These are phyloP conservation scores for Phrynosoma platyrhinos DNA, from an alignment of 2,113 vertebrate species.

Conservation along the genomic window DNA sequence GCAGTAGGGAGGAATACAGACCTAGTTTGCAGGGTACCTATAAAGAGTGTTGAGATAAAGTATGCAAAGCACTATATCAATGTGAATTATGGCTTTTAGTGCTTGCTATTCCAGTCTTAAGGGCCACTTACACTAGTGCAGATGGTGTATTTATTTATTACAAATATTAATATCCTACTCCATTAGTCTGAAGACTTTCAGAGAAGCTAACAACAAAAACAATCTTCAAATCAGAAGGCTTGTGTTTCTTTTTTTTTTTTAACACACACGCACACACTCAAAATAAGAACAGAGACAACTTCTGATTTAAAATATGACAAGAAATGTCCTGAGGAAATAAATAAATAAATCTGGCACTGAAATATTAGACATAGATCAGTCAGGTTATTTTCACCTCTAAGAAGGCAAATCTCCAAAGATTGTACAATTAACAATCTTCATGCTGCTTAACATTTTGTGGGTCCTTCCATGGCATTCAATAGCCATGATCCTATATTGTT, in stretches of 20 bases:
- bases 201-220: neutral
- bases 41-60: slow-evolving; percentile 11
- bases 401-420: too few species aligned
- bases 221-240: neutral
- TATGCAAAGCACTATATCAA: slow-evolving; percentile 13
- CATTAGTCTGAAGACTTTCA: slow-evolving; percentile 17
- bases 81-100: slow-evolving; percentile 5
- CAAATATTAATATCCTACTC: slow-evolving; percentile 20
- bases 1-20: neutral
- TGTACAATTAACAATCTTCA: too few species aligned
- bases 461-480: too few species aligned
- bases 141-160: slow-evolving; percentile 9
- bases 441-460: too few species aligned
- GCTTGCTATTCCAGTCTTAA: slow-evolving; percentile 8
- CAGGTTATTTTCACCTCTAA: too few species aligned
- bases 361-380: neutral
- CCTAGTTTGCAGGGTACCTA: neutral
- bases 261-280: neutral
- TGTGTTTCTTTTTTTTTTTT: neutral
- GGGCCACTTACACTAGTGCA: neutral
- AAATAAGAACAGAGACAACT: neutral
- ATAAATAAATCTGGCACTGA: neutral
- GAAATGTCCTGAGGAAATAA: neutral
- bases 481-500: too few species aligned
- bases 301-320: neutral